Conservation (phyloP, 2,888 invertebrate genomes). For the Conops quadrifasciatus region DNA sequence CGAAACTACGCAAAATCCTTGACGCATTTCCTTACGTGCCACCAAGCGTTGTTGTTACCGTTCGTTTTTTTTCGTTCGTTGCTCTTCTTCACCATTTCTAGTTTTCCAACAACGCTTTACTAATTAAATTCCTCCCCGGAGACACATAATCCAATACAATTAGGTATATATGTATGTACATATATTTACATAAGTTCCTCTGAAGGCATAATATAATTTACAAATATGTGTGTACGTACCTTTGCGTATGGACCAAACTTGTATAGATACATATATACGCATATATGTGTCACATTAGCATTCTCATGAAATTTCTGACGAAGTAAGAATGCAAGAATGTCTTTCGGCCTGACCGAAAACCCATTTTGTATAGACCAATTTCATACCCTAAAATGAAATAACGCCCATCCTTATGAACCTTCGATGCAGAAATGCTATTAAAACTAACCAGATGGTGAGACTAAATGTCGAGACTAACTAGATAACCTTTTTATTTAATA, state of each 20-base stretch:
- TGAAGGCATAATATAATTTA: background rate
- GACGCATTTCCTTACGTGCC: conserved; percentile 25
- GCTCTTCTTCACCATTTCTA: background rate
- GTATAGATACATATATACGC: no score
- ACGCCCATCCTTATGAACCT: no score
- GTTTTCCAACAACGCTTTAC: background rate
- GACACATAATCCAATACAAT: background rate
- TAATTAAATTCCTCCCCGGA: background rate
- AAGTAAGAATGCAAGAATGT: no score
- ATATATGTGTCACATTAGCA: no score
- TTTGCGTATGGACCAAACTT: background rate
- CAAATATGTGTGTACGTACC: background rate
- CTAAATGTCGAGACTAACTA: no score
- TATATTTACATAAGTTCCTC: background rate
- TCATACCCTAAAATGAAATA: no score
- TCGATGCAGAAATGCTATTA: no score
- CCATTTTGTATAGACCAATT: no score
- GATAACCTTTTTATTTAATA: no score
- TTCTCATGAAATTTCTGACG: no score
- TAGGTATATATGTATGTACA: background rate
- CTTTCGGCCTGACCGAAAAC: no score
- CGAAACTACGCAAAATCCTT: conserved; percentile 31
- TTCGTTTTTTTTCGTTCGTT: background rate
- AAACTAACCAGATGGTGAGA: no score
- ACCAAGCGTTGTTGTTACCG: background rate